These are phyloP conservation scores for Labeo calbasu DNA, from an alignment of 2,797 vertebrate genomes.

Conservation along the genomic window DNA sequence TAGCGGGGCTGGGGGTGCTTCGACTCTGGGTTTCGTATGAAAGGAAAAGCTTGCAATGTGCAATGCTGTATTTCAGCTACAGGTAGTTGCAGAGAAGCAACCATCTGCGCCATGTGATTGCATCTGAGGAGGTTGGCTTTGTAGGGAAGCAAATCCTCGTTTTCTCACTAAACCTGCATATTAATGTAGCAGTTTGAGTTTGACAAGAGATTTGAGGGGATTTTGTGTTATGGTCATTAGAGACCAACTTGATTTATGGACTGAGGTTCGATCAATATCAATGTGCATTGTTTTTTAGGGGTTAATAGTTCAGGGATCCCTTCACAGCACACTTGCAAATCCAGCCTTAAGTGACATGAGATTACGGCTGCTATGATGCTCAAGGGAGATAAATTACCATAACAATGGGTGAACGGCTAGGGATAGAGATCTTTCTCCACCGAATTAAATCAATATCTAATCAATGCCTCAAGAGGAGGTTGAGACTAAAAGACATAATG, in stretches of 20 bases:
- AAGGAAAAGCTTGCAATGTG: slow-evolving; percentile 39
- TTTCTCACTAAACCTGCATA: neutral
- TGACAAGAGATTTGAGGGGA: neutral
- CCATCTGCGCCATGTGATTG: slow-evolving; percentile 44
- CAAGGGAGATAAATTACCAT: slow-evolving; percentile 63
- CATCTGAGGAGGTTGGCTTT: slow-evolving; percentile 28
- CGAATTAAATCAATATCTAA: slow-evolving; percentile 72
- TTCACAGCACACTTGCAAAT: slow-evolving; percentile 2
- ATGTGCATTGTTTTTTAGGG: slow-evolving; percentile 12
- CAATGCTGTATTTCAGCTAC: slow-evolving; percentile 51
- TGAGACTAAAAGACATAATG: neutral
- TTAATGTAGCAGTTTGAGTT: neutral
- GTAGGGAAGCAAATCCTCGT: slow-evolving; percentile 2
- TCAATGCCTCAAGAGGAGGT: neutral
- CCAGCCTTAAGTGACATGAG: slow-evolving; percentile 28
- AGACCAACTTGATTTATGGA: neutral
- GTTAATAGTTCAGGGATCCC: slow-evolving; percentile 36
- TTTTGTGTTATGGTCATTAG: neutral
- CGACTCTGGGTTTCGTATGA: slow-evolving; percentile 55
- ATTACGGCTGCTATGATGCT: slow-evolving; percentile 14
- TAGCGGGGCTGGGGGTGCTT: slow-evolving; percentile 50
- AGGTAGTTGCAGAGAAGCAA: slow-evolving; percentile 54
- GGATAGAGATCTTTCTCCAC: slow-evolving; percentile 66
- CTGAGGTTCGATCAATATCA: slow-evolving; percentile 12
- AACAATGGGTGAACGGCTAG: slow-evolving; percentile 70